Evolutionary conservation across 2,888 invertebrate species (phyloP), one percentile per base, ranked within the genome.

Genomic region (Sipha maydis): DNA sequence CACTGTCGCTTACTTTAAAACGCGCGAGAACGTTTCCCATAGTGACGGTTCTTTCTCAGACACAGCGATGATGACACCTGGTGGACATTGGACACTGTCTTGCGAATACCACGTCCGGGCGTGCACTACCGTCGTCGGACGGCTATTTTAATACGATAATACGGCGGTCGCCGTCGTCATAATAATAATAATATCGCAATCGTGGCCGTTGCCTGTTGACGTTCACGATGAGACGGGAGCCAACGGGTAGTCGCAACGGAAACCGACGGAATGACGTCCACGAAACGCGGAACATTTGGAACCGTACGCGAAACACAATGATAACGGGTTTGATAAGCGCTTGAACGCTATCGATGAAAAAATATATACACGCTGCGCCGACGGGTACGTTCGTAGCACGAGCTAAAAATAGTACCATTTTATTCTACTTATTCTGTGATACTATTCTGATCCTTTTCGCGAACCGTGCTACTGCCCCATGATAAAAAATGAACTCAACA

Each of bases 1-100:
- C 41, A 41, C 41, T 41, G 69, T 38, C 3, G 76, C 89, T 90
- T 83, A 90, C 90, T 77, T 88, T 85, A 79, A 90, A 90, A 34
- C 88, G 83, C 0, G 89, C 84, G 5, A 90, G 84, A 48, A 90
- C 56, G n/a, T 34, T 84, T 25, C 90, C 90, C 90, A 90, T 90
- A 2, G 25, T 89, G 61, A 25, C 38, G 41, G 61, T 61, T 25
- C 9, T 25, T 4, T 61, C 21, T 61, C 11, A 78, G 14, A 8
- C 41, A 38, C 9, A 5, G 9, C 75, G 34, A 34, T 7, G 19
- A 7, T 14, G 75, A 82, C 82, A 76, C 75, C 31, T 31, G n/a
- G 8, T 67, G 67, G 88, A 82, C 88, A 88, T 88, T 82, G 82
- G 75, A 75, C 19, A 38, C 38, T 25, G 34, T 21, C 7, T 61